These are phyloP conservation scores for Aphaenogaster rudis DNA, from an alignment of 1,140 invertebrate genomes.

Conservation along the genomic window DNA sequence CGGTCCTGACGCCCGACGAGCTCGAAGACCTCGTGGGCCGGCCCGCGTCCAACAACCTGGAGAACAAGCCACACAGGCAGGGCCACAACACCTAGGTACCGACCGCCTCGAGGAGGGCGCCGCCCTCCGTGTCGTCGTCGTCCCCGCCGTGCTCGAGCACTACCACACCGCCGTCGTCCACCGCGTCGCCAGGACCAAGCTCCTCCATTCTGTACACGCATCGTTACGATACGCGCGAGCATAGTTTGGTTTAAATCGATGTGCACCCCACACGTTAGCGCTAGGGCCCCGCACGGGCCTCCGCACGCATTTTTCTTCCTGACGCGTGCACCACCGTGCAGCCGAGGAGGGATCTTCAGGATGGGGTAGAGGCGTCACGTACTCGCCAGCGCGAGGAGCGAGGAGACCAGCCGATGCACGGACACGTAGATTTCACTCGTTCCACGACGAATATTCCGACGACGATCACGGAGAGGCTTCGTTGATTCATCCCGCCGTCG, in stretches of 20 bases:
- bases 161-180: conserved; percentile 78
- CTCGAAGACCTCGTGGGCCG: conserved; percentile 83
- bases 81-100: conserved; percentile 84
- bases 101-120: conserved; percentile 82
- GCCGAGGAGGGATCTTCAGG: too few relatives aligned
- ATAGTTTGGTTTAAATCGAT: conserved; percentile 82
- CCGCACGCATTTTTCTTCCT: background rate
- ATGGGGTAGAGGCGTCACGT: too few relatives aligned
- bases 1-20: conserved; percentile 84
- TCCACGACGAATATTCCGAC: background rate
- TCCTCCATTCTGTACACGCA: conserved; percentile 85
- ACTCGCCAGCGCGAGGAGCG: background rate
- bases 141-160: conserved; percentile 82
- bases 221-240: conserved; percentile 84
- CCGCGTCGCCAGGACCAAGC: conserved; percentile 83
- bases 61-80: conserved; percentile 83
- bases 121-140: conserved; percentile 71
- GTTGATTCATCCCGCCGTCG: background rate
- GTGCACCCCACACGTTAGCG: conserved; percentile 28
- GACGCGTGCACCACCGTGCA: background rate
- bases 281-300: background rate
- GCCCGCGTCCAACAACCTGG: conserved; percentile 77
- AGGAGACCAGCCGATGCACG: background rate
- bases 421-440: background rate
- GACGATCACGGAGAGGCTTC: background rate